A percentile compares a stretch with the other conserved stretches of the same genome.
phyloP scores from a whole-genome alignment of 2,888 invertebrate genomes.

The Andrena minutula region DNA sequence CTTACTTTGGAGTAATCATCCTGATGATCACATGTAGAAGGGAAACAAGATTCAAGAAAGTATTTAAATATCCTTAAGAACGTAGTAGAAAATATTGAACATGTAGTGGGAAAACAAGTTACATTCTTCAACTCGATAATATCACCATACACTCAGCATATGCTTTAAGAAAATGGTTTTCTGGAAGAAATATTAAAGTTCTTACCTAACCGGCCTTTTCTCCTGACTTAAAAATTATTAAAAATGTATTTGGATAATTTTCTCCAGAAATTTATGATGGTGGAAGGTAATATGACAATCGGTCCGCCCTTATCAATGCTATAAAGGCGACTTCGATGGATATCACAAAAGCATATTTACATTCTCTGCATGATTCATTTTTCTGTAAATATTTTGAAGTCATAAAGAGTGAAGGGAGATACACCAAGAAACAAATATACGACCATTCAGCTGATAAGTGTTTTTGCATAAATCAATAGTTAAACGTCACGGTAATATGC shows the following conservation, averaged over 20 bases:
- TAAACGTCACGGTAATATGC: too few relatives aligned
- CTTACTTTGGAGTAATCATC: background rate
- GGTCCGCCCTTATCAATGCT: background rate
- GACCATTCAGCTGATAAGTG: too few relatives aligned
- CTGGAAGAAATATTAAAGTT: background rate
- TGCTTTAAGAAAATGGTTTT: background rate
- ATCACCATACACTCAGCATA: background rate
- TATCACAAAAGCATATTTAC: background rate
- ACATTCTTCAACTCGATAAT: too few relatives aligned
- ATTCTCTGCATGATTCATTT: background rate
- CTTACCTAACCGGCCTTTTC: background rate
- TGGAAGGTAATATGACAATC: background rate
- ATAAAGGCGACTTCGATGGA: background rate
- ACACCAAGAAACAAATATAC: too few relatives aligned
- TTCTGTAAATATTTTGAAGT: background rate
- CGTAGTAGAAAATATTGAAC: background rate
- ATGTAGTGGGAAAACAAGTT: background rate
- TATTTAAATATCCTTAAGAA: background rate
- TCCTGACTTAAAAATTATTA: slow-evolving; percentile 4
- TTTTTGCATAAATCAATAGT: too few relatives aligned
- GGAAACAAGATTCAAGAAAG: background rate
- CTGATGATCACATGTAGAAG: background rate
- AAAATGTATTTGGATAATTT: background rate
- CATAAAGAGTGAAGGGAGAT: background rate
- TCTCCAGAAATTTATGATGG: background rate